Base-by-base conservation (phyloP, 2,113 vertebrate species). In the Albula glossodonta region DNA sequence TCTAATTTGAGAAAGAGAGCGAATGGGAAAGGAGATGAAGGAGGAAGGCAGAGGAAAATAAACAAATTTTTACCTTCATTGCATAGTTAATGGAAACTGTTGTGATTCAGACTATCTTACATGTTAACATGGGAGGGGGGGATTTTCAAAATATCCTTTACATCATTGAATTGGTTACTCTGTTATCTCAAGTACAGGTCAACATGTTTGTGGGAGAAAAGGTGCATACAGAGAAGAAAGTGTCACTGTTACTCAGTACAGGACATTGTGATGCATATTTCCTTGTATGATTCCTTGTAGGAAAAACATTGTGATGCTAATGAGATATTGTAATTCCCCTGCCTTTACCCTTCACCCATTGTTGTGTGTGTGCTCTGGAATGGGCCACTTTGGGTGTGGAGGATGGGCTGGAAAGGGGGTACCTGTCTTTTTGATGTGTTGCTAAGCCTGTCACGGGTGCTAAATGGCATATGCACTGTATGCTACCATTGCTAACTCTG, bases 1-100 rank as follows among this genome's bases (percentile, higher is more conserved):
- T 77, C 51, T 85, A 82, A 86, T 82, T 86, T 83, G 13, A 51
- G 81, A 19, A 48, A 4, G 25, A n/a, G 82, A 15, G 66, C 56
- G 19, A 86, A 70, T 70, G 63, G n/a, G 63, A 70, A n/a, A n/a
- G 63, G 22, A 85, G 48, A 53, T 57, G 70, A 48, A 74, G 19
- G 31, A 84, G 10, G 19, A 70, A n/a, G 63, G 63, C 22, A 56
- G 31, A 86, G 25, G n/a, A 53, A 48, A 63, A 25, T 17, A 5
- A 80, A 22, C 80, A 81, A 51, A 51, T 50, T n/a, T 81, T 52
- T 51, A 51, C 51, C 80, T 81, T n/a, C 78, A 22, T 13, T 74
- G 11, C 53, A 25, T 19, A 7, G 63, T 70, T 70, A 70, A 70
- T 17, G 63, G 63, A 70, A n/a, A 70, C 22, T 22, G 17, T 70